phyloP scores from a whole-genome alignment of 2,797 vertebrate species.

The Smutsia temminckii region DNA sequence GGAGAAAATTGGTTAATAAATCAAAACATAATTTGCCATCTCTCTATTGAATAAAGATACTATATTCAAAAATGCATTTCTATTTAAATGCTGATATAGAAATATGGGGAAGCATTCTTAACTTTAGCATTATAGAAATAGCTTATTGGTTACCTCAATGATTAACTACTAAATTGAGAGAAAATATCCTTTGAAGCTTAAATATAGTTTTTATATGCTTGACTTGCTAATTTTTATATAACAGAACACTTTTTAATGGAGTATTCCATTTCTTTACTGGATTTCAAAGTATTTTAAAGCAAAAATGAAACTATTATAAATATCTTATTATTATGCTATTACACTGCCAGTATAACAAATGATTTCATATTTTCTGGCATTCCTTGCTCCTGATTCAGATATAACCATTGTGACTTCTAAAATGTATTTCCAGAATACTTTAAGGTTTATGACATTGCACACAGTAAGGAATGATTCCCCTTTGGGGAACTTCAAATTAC shows the following conservation, averaged over 20 bases:
- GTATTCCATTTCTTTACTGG: constrained; percentile 33
- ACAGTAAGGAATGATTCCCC: not conserved
- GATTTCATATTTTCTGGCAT: not conserved
- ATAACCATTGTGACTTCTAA: not conserved
- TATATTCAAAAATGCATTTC: constrained; percentile 56
- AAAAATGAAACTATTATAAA: constrained; percentile 50
- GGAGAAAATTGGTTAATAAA: not conserved
- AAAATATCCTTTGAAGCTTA: constrained; percentile 65
- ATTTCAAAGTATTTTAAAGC: constrained; percentile 52
- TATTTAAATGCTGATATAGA: constrained; percentile 9
- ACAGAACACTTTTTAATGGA: constrained; percentile 34
- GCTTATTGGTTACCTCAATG: constrained; percentile 46
- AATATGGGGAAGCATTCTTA: constrained; percentile 50
- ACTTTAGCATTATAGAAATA: constrained; percentile 38
- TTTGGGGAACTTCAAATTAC: constrained; percentile 45
- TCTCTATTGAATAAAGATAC: not conserved
- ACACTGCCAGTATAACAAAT: not conserved
- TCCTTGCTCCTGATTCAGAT: constrained; percentile 29
- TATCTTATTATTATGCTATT: constrained; percentile 36
- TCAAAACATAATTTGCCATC: not conserved
- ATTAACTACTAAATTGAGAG: constrained; percentile 48
- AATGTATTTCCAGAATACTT: constrained; percentile 25
- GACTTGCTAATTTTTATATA: constrained; percentile 34
- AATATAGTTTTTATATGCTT: constrained; percentile 33
- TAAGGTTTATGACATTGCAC: constrained; percentile 5